phyloP scores from a whole-genome alignment of 2,888 invertebrate species.

The Acronicta aceris region DNA sequence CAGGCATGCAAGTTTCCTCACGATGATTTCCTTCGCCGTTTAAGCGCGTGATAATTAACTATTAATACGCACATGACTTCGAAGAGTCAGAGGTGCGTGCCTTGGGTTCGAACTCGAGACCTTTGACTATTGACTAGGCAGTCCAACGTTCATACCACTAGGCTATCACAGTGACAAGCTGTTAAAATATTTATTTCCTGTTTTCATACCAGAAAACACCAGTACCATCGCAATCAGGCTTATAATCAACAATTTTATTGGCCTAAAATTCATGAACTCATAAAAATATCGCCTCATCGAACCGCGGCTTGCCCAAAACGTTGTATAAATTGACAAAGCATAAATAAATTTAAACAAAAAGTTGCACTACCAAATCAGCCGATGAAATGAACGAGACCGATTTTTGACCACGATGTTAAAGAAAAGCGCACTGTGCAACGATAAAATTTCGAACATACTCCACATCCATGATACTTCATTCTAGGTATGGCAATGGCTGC shows the following conservation, averaged over 20 bases:
- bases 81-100: no score
- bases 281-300: conserved; percentile 55
- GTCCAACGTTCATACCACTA: no score
- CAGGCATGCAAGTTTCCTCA: no score
- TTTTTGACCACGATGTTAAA: conserved; percentile 38
- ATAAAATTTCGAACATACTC: conserved; percentile 38
- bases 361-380: conserved; percentile 48
- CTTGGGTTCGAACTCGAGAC: no score
- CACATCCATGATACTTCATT: neutral
- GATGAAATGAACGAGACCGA: conserved; percentile 50
- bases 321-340: conserved; percentile 38
- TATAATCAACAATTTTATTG: conserved; percentile 59
- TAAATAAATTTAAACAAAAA: conserved; percentile 47
- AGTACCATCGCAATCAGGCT: conserved; percentile 34
- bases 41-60: no score
- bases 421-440: conserved; percentile 36
- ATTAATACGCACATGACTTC: no score
- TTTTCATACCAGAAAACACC: conserved; percentile 3
- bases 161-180: neutral
- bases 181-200: conserved; percentile 7
- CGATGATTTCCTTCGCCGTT: no score
- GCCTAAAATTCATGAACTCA: conserved; percentile 57
- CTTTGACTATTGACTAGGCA: no score
- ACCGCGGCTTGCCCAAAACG: conserved; percentile 34
- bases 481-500: no score